Base-by-base conservation (phyloP, 2,113 vertebrate genomes). In the Spheniscus mendiculus region DNA sequence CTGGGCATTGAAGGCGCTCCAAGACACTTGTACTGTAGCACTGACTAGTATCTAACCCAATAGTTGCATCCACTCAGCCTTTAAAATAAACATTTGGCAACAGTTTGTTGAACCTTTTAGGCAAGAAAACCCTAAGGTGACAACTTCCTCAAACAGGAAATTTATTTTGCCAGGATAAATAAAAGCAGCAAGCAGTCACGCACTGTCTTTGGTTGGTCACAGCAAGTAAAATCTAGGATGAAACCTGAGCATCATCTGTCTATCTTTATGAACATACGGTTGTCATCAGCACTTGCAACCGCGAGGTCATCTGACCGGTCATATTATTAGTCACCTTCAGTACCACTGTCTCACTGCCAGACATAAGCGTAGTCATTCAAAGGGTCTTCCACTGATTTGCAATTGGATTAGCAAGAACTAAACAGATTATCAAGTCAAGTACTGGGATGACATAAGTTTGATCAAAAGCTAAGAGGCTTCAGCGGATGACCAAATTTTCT, bases 341-440 rank as follows among this genome's bases (percentile, higher is more conserved):
- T 71, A 74, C 52, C 61, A 56, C 30, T 61, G 72, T 67, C 95
- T 87, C 32, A 6, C 47, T 53, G 92, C 77, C 90, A 95, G 77
- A 40, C 26, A 15, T 2, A 87, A 79, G 56, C 3, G 2, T 0
- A 55, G 47, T 25, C 83, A 81, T 49, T 73, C 82, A 88, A 83
- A 86, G 85, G 69, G 90, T 89, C 94, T 96, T 79, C 79, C 49
- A 72, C 56, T 56, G 65, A 90, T 78, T 61, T 61, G 73, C 61
- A 87, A 95, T 12, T 95, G 92, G 90, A 95, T 96, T 95, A 97
- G 71, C 88, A 71, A 90, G 82, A 95, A 87, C 32, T 85, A 93
- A 94, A 93, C 25, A 82, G 87, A 97, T 96, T 93, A 96, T 74
- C 50, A 62, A 72, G 34, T 89, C 70, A 70, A 91, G 67, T 27